Evolutionary conservation across 2,113 vertebrate genomes (phyloP).

Genomic region (Hyla sarda): DNA sequence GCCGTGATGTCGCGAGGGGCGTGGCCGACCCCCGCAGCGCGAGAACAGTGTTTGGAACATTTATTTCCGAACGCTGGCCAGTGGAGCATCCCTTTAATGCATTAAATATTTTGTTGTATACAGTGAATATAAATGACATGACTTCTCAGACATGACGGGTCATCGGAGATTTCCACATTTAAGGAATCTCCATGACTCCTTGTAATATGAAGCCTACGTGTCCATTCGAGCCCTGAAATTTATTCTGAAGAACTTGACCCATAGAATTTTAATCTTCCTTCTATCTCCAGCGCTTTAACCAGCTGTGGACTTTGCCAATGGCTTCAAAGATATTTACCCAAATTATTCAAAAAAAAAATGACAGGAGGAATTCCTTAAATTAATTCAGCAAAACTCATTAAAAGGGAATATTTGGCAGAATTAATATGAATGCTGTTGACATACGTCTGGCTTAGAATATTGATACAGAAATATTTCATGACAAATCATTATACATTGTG

Average conservation of each 20-base stretch:
- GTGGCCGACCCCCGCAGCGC: too few relatives aligned
- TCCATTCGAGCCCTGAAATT: constrained; percentile 16
- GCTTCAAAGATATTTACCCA: constrained; percentile 14
- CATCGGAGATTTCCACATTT: background rate
- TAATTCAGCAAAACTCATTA: constrained; percentile 55
- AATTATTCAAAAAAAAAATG: constrained; percentile 38
- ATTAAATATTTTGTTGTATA: background rate
- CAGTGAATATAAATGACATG: background rate
- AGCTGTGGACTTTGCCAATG: constrained; percentile 27
- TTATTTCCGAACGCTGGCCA: too few relatives aligned
- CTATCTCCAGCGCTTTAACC: constrained; percentile 39
- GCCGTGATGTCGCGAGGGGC: too few relatives aligned
- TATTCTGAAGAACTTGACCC: constrained; percentile 40
- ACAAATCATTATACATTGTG: constrained; percentile 29
- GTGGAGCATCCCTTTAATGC: background rate
- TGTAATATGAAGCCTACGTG: constrained; percentile 27
- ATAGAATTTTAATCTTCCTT: constrained; percentile 43
- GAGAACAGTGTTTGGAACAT: too few relatives aligned
- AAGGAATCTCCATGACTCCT: constrained; percentile 14
- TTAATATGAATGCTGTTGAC: constrained; percentile 50
- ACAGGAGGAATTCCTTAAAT: constrained; percentile 43
- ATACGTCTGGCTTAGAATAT: constrained; percentile 50
- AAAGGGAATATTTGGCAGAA: constrained; percentile 39
- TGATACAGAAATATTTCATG: constrained; percentile 46
- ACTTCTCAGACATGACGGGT: constrained; percentile 9